Evolutionary conservation across 2,113 vertebrate genomes (phyloP).

Genomic region (Chionis minor): DNA sequence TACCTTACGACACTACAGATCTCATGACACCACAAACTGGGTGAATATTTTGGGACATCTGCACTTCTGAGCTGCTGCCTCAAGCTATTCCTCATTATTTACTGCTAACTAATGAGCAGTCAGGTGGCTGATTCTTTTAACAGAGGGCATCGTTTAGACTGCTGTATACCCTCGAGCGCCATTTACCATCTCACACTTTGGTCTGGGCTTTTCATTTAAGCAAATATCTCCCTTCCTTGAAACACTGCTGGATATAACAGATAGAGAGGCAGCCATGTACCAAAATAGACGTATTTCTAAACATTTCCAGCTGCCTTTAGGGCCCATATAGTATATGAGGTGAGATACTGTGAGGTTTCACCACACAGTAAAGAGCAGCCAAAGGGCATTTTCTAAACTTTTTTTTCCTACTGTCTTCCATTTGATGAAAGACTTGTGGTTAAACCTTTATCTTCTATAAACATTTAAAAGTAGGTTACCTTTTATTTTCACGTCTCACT

Average conservation of each 20-base stretch:
- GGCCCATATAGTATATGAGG: conserved; percentile 72
- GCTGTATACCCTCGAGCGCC: conserved; percentile 47
- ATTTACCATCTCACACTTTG: conserved; percentile 48
- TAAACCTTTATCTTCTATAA: conserved; percentile 79
- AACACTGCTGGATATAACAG: conserved; percentile 38
- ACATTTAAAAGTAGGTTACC: conserved; percentile 76
- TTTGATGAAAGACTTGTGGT: conserved; percentile 81
- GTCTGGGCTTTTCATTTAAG: conserved; percentile 62
- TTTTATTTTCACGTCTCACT: conserved; percentile 78
- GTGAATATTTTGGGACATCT: conserved; percentile 56
- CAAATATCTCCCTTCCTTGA: conserved; percentile 52
- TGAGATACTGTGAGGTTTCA: conserved; percentile 75
- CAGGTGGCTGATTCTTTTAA: conserved; percentile 49
- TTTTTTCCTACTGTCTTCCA: conserved; percentile 72
- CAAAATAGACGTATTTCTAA: conserved; percentile 70
- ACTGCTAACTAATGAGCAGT: conserved; percentile 65
- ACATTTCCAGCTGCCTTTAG: conserved; percentile 75
- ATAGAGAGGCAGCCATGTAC: conserved; percentile 43
- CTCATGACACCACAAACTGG: conserved; percentile 50
- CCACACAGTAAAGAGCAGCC: conserved; percentile 73
- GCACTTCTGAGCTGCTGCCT: conserved; percentile 35
- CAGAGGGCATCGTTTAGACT: conserved; percentile 45
- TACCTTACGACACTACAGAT: conserved; percentile 7
- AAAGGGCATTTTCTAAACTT: conserved; percentile 71
- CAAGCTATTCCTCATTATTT: conserved; percentile 54